Conservation (phyloP, 2,797 vertebrate species). For the Dermochelys coriacea region DNA sequence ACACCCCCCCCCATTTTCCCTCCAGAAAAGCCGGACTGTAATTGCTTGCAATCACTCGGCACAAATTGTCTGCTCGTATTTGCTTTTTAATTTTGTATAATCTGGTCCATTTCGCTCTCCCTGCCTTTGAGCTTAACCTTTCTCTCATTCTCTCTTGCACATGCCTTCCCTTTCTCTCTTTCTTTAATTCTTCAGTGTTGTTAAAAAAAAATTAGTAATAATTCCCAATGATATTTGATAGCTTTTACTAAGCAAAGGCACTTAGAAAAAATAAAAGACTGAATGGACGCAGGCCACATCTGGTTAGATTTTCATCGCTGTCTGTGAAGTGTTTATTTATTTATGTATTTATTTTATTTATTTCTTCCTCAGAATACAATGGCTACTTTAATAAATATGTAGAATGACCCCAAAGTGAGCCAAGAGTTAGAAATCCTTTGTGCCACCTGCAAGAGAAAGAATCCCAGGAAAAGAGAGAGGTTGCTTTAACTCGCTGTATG, state of each 20-base stretch:
- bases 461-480: neutral
- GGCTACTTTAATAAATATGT: neutral
- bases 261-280: slow-evolving; percentile 65
- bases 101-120: slow-evolving; percentile 87
- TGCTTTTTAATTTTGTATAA: slow-evolving; percentile 92
- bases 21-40: slow-evolving; percentile 87
- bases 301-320: slow-evolving; percentile 67
- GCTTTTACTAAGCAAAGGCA: slow-evolving; percentile 77
- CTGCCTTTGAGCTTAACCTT: slow-evolving; percentile 89
- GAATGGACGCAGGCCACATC: slow-evolving; percentile 58
- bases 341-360: slow-evolving; percentile 21
- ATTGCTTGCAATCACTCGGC: slow-evolving; percentile 88
- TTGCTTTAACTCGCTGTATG: neutral
- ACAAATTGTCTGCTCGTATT: slow-evolving; percentile 89
- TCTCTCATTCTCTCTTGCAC: slow-evolving; percentile 79
- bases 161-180: slow-evolving; percentile 65
- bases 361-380: neutral
- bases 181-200: slow-evolving; percentile 77
- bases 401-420: neutral
- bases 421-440: accelerated
- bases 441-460: neutral
- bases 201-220: slow-evolving; percentile 77
- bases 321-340: slow-evolving; percentile 68
- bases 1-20: slow-evolving; percentile 80
- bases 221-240: slow-evolving; percentile 79